A percentile compares a stretch with the other conserved stretches of the same genome.
phyloP scores from a whole-genome alignment of 1,140 invertebrate genomes.

The Trichonephila inaurata region DNA sequence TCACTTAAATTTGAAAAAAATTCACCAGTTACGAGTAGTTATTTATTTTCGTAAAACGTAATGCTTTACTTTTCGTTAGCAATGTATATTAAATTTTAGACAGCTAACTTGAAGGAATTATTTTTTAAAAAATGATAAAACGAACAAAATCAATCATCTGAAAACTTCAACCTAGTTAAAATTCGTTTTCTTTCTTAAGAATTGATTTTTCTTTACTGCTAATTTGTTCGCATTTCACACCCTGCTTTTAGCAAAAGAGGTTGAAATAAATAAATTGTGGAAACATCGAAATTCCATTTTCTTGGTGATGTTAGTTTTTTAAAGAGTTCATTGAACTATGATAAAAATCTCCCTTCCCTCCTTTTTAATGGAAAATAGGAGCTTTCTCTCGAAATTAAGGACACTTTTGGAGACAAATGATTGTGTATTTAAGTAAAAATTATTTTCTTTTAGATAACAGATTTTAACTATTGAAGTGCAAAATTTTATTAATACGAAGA shows the following conservation, averaged over 20 bases:
- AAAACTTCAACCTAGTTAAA: not conserved
- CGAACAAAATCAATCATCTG: not conserved
- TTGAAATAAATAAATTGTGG: not conserved
- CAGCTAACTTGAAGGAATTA: too few relatives aligned
- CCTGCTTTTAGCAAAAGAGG: not conserved
- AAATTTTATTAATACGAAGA: too few relatives aligned
- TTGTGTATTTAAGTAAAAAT: not conserved
- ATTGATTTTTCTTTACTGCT: not conserved
- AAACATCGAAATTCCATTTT: constrained; percentile 28
- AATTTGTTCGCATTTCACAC: not conserved
- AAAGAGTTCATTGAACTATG: not conserved
- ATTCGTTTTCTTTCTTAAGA: not conserved
- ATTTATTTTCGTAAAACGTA: too few relatives aligned
- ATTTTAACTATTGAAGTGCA: too few relatives aligned
- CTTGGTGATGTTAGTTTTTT: not conserved
- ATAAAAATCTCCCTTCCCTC: not conserved
- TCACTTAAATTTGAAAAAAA: too few relatives aligned
- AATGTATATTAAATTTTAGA: too few relatives aligned
- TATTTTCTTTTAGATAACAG: not conserved
- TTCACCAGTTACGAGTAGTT: too few relatives aligned
- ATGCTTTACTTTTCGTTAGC: too few relatives aligned
- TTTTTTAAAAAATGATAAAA: too few relatives aligned
- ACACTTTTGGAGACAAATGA: not conserved
- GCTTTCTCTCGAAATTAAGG: not conserved
- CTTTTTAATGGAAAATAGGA: not conserved